A percentile compares a stretch with the other conserved stretches of the same genome.
Evolutionary conservation across 2,113 vertebrate species (phyloP).

Genomic region (Desmodus rotundus): DNA sequence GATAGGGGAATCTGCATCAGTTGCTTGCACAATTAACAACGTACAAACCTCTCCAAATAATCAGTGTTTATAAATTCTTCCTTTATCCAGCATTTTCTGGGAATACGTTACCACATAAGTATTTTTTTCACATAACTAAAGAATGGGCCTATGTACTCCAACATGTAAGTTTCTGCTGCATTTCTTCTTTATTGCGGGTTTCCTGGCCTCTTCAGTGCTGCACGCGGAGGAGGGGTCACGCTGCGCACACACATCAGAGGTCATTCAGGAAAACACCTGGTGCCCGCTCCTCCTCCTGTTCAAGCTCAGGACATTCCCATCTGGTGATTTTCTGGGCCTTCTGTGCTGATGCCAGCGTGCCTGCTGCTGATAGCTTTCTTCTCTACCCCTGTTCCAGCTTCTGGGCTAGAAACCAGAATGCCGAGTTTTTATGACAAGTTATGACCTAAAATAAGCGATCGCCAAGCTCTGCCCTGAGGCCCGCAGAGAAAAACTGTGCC

Average conservation of each 20-base stretch:
- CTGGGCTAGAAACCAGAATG: not conserved
- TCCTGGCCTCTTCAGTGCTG: not conserved
- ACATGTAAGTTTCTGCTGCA: not conserved
- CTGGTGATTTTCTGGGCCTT: not conserved
- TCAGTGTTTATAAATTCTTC: not conserved
- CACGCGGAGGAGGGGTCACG: fast-evolving
- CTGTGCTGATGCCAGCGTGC: not conserved
- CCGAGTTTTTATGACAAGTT: not conserved
- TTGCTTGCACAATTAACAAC: not conserved
- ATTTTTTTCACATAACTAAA: not conserved
- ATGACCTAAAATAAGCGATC: not conserved
- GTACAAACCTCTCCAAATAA: not conserved
- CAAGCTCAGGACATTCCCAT: fast-evolving
- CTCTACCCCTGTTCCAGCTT: not conserved
- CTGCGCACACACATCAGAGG: not conserved
- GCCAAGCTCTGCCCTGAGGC: not conserved
- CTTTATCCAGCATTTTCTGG: not conserved
- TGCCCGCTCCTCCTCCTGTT: not conserved
- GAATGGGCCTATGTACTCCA: not conserved
- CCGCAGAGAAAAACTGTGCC: too few relatives aligned
- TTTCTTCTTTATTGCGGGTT: not conserved
- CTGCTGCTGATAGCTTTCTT: not conserved
- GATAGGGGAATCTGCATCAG: not conserved
- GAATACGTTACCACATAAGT: not conserved
- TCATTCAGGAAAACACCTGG: not conserved